A percentile compares a stretch with the other conserved stretches of the same genome.
These are phyloP conservation scores for Scomber scombrus DNA, from an alignment of 2,113 vertebrate species.

Conservation along the genomic window DNA sequence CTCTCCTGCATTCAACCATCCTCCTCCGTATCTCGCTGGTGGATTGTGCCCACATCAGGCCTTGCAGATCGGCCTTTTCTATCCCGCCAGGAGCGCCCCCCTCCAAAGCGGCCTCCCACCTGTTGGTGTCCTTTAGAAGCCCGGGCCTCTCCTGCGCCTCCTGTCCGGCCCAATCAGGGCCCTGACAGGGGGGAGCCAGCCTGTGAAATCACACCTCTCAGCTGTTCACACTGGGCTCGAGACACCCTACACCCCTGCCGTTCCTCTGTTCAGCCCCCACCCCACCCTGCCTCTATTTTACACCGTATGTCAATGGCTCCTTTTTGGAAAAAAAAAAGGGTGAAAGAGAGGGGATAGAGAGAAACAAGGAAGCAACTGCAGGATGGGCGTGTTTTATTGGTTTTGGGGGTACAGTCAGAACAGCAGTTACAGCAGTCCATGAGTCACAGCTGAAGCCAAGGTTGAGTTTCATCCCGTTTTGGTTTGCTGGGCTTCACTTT, in stretches of 20 bases:
- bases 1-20: constrained; percentile 63
- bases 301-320: constrained; percentile 79
- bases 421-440: constrained; percentile 61
- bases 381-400: constrained; percentile 72
- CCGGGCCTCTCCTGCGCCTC: constrained; percentile 88
- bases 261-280: constrained; percentile 57
- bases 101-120: constrained; percentile 87
- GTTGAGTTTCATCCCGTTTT: constrained; percentile 62
- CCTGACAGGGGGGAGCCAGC: constrained; percentile 89
- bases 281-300: constrained; percentile 72
- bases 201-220: constrained; percentile 94
- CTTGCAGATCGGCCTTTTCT: constrained; percentile 89
- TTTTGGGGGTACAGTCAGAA: constrained; percentile 61
- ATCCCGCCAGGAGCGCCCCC: constrained; percentile 84
- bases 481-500: constrained; percentile 29
- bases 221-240: constrained; percentile 90
- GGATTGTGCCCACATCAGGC: constrained; percentile 83
- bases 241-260: constrained; percentile 86
- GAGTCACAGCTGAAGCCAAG: constrained; percentile 75
- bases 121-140: constrained; percentile 96
- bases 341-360: constrained; percentile 42
- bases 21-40: constrained; percentile 74
- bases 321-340: constrained; percentile 59
- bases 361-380: constrained; percentile 77
- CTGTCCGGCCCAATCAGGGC: constrained; percentile 96